Base-by-base conservation (phyloP, 2,113 vertebrate species). In the Aegypius monachus region DNA sequence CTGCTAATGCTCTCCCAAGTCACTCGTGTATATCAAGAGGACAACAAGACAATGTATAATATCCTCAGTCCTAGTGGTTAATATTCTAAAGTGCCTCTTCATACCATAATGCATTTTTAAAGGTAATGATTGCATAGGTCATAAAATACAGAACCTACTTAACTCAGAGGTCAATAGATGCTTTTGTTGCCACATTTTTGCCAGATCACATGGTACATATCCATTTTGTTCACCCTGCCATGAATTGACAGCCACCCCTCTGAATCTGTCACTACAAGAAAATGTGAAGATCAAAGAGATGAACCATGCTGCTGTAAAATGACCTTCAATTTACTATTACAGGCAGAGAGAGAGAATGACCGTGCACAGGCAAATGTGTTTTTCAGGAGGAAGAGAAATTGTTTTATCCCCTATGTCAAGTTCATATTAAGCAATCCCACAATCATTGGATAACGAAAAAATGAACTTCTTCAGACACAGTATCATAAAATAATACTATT, bases 241-340 rank as follows among this genome's bases (percentile, higher is more conserved):
- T 52, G 56, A 81, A 85, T 11, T 42, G 86, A 88, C 92, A 88
- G 85, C n/a, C 77, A 71, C 42, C 34, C 18, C 36, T 95, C 66
- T 82, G 52, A 93, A 92, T 91, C 42, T 85, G 73, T 74, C 93
- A 70, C 91, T 81, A 79, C 19, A 71, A 89, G 82, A 86, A 87
- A 89, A 62, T 1, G 19, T 21, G 19, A 95, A 80, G 62, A 79
- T 85, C n/a, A 68, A 67, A 75, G 87, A 90, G 47, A 88, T 85
- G 85, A 95, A 72, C 88, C 36, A 42, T 6, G 3, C 42, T 6
- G 3, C 42, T 74, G 25, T 50, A 94, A 86, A 73, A 47, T 78
- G 83, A 94, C 96, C 94, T 97, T 95, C 83, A 81, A 63, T 73
- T 82, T 88, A 53, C 58, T 66, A 40, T 52, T 55, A 59, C 17